Evolutionary conservation across 2,797 vertebrate species (phyloP), one percentile per base, ranked within the genome.

Genomic region (Argya squamiceps): DNA sequence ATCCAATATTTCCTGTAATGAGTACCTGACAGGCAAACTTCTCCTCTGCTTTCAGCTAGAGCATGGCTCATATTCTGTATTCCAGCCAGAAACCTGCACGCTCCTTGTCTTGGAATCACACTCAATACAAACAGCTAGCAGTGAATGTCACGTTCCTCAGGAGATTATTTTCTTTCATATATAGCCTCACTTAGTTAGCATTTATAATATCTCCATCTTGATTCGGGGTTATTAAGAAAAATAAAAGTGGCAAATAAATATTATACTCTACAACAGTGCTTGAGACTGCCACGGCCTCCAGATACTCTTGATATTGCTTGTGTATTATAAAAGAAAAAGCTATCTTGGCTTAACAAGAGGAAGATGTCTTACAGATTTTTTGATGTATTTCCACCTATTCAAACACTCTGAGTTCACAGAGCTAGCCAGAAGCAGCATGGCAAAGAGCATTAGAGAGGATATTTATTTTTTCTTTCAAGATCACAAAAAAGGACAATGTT

Each of bases 401-500:
- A 85, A 77, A 52, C 41, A 46, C 24, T 59, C 46, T 22, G 36
- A 84, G 17, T 81, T 74, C 58, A 83, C 32, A 49, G 52, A 89
- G 44, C n/a, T 56, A 62, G 60, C 29, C 39, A 79, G 30, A 56
- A 70, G 34, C 4, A 88, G 56, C 52, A 47, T 24, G 44, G 37
- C 30, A 78, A 60, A 84, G 41, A 88, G 56, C 46, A 81, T 65
- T 77, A 63, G 46, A 62, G 41, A 67, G 32, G 29, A 41, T 87
- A 85, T 67, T 86, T 78, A 70, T 59, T 76, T 78, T 81, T 65
- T 18, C 34, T 89, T 82, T 92, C 81, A 84, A 75, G 84, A 86
- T 74, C 70, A 91, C 50, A 67, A 44, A 78, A 27, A 84, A 19
- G 52, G 44, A 79, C 29, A 49, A 37, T 39, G 44, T 69, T 64